Evolutionary conservation across 2,113 vertebrate species (phyloP).

Genomic region (Dascyllus trimaculatus): DNA sequence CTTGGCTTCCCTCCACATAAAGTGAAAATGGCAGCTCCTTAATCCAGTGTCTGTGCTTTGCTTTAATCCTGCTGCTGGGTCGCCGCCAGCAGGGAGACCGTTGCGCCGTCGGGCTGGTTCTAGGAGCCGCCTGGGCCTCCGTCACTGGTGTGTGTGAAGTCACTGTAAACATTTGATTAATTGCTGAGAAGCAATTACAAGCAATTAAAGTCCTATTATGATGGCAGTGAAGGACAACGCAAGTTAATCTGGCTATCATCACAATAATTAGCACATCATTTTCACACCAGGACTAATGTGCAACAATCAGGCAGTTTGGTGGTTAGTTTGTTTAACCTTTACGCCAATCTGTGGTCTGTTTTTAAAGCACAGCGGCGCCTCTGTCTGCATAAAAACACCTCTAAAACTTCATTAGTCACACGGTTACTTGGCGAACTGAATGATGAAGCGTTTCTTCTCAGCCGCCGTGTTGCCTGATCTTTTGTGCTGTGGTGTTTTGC

Average conservation of each 20-base stretch:
- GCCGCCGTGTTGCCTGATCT: background rate
- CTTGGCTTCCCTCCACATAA: constrained; percentile 11
- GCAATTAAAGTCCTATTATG: constrained; percentile 77
- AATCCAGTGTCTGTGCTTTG: constrained; percentile 46
- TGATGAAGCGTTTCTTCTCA: constrained; percentile 23
- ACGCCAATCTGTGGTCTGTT: background rate
- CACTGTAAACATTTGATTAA: constrained; percentile 76
- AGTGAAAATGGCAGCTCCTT: constrained; percentile 42
- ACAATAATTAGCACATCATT: constrained; percentile 60
- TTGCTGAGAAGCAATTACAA: constrained; percentile 73
- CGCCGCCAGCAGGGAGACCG: constrained; percentile 24
- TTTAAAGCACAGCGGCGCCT: background rate
- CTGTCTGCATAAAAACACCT: background rate
- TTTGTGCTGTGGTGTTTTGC: constrained; percentile 32
- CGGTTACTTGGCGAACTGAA: constrained; percentile 5
- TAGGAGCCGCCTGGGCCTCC: constrained; percentile 6
- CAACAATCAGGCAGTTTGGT: constrained; percentile 3
- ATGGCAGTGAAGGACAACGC: constrained; percentile 68
- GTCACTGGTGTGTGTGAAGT: constrained; percentile 61
- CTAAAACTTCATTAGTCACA: constrained; percentile 15
- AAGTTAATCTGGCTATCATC: constrained; percentile 72
- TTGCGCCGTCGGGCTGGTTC: background rate
- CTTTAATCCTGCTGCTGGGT: constrained; percentile 44
- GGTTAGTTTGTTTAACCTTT: constrained; percentile 30
- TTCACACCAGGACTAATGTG: constrained; percentile 22